A percentile compares a stretch with the other conserved stretches of the same genome.
phyloP scores from a whole-genome alignment of 2,113 vertebrate genomes.

The Paramisgurnus dabryanus region DNA sequence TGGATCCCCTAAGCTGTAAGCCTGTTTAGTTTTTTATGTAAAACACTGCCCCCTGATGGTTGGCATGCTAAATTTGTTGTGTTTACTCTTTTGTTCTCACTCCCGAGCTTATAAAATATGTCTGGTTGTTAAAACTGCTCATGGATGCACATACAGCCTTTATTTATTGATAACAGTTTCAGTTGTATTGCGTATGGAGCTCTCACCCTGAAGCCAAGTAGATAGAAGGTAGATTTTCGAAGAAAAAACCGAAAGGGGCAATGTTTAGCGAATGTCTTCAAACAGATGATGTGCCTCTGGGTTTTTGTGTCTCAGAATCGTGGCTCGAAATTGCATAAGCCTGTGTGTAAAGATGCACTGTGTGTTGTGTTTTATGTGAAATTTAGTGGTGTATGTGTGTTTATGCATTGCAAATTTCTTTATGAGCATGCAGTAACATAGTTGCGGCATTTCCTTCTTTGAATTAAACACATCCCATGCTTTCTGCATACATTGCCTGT shows the following conservation, averaged over 20 bases:
- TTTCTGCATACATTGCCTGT: conserved; percentile 18
- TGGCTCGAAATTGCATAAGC: not conserved
- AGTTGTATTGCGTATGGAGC: not conserved
- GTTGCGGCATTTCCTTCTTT: conserved; percentile 46
- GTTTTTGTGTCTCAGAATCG: not conserved
- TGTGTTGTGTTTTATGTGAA: not conserved
- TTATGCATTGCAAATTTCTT: not conserved
- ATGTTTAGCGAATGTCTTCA: conserved; percentile 36
- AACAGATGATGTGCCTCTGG: not conserved
- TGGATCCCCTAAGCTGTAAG: not conserved
- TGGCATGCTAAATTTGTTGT: conserved; percentile 69
- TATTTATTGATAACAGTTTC: not conserved
- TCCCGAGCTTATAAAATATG: conserved; percentile 68
- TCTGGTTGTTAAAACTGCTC: conserved; percentile 62
- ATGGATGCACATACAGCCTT: not conserved
- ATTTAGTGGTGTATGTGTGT: not conserved
- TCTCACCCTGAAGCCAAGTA: conserved; percentile 69
- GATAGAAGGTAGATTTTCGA: conserved; percentile 69
- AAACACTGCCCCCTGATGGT: conserved; percentile 73
- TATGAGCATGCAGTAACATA: conserved; percentile 17
- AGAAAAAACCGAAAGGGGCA: conserved; percentile 63
- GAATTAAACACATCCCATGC: conserved; percentile 34
- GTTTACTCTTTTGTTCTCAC: conserved; percentile 67
- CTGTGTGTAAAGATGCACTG: too few species aligned
- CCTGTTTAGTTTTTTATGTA: conserved; percentile 8